Evolutionary conservation across 2,888 invertebrate species (phyloP).

Genomic region (Lagria hirta): DNA sequence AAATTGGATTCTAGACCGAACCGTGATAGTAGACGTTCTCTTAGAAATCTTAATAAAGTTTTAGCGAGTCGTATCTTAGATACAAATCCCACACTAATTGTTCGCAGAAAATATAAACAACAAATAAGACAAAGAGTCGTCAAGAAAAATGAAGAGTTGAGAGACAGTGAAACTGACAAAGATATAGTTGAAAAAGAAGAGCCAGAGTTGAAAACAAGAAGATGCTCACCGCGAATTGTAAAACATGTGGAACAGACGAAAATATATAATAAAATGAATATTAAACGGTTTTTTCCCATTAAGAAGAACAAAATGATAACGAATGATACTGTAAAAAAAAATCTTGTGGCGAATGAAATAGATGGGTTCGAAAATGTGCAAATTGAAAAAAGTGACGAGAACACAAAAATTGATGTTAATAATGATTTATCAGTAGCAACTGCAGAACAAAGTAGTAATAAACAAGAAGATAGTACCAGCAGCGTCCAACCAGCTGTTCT

Average conservation of each 20-base stretch:
- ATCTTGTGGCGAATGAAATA: constrained; percentile 16
- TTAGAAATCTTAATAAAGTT: constrained; percentile 46
- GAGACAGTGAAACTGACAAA: not conserved
- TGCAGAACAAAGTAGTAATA: constrained; percentile 24
- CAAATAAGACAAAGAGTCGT: constrained; percentile 3
- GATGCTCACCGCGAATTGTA: constrained; percentile 32
- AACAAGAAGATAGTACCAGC: constrained; percentile 2
- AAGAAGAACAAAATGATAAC: constrained; percentile 43
- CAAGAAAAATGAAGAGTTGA: not conserved
- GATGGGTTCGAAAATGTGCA: constrained; percentile 39
- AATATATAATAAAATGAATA: constrained; percentile 39
- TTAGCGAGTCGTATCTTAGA: constrained; percentile 49
- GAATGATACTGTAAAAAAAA: constrained; percentile 35
- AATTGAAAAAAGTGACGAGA: constrained; percentile 18
- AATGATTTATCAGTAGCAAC: constrained; percentile 7
- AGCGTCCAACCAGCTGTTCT: too few relatives aligned
- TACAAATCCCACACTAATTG: constrained; percentile 41
- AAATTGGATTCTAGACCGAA: constrained; percentile 33
- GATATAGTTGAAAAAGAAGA: constrained; percentile 8
- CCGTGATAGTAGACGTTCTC: constrained; percentile 35
- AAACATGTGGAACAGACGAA: constrained; percentile 21
- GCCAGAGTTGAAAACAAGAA: constrained; percentile 17
- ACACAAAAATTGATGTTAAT: constrained; percentile 7
- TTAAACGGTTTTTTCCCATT: constrained; percentile 45
- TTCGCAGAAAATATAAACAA: constrained; percentile 34